phyloP scores from a whole-genome alignment of 2,888 invertebrate genomes.

The Luperina testacea region DNA sequence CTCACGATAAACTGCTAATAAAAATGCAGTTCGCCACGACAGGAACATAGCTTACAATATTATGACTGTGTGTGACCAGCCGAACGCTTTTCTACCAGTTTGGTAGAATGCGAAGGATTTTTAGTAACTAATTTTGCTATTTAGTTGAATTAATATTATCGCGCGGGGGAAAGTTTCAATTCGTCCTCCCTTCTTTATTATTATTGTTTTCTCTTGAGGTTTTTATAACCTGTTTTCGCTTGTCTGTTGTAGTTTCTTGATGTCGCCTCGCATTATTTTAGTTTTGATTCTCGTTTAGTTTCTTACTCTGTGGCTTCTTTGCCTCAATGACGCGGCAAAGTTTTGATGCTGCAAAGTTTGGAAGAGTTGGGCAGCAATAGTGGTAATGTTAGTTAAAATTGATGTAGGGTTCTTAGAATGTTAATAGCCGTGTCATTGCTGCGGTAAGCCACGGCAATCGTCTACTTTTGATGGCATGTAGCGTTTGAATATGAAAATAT shows the following conservation, averaged over 20 bases:
- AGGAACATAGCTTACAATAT: slow-evolving; percentile 45
- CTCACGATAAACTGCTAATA: not conserved
- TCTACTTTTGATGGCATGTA: slow-evolving; percentile 69
- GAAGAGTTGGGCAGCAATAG: slow-evolving; percentile 41
- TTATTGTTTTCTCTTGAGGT: slow-evolving; percentile 68
- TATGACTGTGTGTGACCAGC: slow-evolving; percentile 58
- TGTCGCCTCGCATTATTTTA: slow-evolving; percentile 76
- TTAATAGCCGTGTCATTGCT: slow-evolving; percentile 51
- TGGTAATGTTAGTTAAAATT: slow-evolving; percentile 58
- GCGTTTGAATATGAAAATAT: slow-evolving; percentile 75
- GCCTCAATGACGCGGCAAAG: slow-evolving; percentile 55
- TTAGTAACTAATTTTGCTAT: slow-evolving; percentile 68
- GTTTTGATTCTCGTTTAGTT: slow-evolving; percentile 76
- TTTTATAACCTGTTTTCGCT: slow-evolving; percentile 72
- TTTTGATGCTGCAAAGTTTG: slow-evolving; percentile 51
- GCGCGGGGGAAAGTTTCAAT: slow-evolving; percentile 75
- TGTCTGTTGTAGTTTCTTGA: slow-evolving; percentile 70
- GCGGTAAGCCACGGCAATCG: slow-evolving; percentile 38
- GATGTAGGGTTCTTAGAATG: slow-evolving; percentile 54
- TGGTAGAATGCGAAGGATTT: slow-evolving; percentile 65
- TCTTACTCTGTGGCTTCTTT: slow-evolving; percentile 52
- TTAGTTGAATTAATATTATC: slow-evolving; percentile 66
- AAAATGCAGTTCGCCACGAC: slow-evolving; percentile 21
- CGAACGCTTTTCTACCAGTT: slow-evolving; percentile 59
- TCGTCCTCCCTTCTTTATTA: slow-evolving; percentile 66